Evolutionary conservation across 30 jellyfish, hydroid and myxozoan species (phyloP).

Genomic region (Hydractinia echinata): DNA sequence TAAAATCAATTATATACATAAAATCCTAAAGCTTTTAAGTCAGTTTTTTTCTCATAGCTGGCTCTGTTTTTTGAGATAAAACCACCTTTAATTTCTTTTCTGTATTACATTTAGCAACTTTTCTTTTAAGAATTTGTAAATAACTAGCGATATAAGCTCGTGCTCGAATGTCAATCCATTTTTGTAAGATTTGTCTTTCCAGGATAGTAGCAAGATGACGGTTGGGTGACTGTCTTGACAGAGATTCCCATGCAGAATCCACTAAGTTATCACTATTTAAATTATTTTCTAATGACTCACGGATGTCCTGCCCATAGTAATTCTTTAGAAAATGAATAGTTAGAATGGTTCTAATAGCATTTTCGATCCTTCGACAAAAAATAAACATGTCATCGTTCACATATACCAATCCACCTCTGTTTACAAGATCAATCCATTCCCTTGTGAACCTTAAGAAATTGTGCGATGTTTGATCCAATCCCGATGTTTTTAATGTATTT

Average conservation of each 20-base stretch:
- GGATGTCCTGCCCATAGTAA: slow-evolving; percentile 4
- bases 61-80: background rate
- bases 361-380: slow-evolving; percentile 22
- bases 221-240: background rate
- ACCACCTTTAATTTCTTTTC: background rate
- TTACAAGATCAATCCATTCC: slow-evolving; percentile 13
- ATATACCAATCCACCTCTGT: slow-evolving; percentile 11
- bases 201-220: background rate
- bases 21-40: no score
- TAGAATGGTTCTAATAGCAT: slow-evolving; percentile 10
- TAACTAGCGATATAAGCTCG: slow-evolving; percentile 6
- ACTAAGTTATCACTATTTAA: slow-evolving; percentile 2
- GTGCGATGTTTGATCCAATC: background rate
- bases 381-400: slow-evolving; percentile 12
- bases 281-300: background rate
- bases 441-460: slow-evolving; percentile 6
- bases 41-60: slow-evolving; percentile 3
- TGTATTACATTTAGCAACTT: background rate
- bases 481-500: background rate
- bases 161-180: slow-evolving; percentile 16
- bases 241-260: background rate
- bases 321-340: background rate
- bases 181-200: background rate
- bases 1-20: no score
- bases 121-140: slow-evolving; percentile 16